Evolutionary conservation across 2,888 invertebrate genomes (phyloP), one percentile per base, ranked within the genome.

Genomic region (Amorpha juglandis): DNA sequence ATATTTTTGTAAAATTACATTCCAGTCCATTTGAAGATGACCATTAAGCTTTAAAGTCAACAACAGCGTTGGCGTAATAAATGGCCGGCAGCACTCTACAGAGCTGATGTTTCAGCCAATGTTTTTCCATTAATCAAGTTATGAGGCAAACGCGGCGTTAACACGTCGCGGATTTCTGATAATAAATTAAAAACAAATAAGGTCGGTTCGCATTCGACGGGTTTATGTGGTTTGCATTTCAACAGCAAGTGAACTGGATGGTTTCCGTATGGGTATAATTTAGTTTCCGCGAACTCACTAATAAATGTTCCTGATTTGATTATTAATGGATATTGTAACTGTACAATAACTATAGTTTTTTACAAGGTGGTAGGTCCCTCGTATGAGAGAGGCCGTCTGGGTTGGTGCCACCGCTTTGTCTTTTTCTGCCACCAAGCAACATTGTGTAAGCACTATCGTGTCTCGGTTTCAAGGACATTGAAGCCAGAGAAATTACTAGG

Each of bases 51-150:
- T 42, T 50, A 9, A 52, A 33, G 27, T 42, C 58, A 58, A 58
- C 19, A 58, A 9, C 55, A 55, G 16, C 19, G 6, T 12, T 6
- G 16, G 38, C 19, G 12, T 58, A 58, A 58, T 42, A 42, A 58
- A 42, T 58, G 55, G 38, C 55, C 38, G 16, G 1, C 11, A 16
- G 12, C 6, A 42, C 42, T 58, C 55, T 33, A 64, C 33, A 64
- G 45, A 45, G 33, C 51, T 14, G 35, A 50, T 47, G 6, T 67
- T 65, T 45, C 55, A 42, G 63, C 64, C 63, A 42, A 55, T 58
- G 75, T 81, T 78, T 75, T 77, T 73, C 72, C 74, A 76, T 80
- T 77, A 77, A 81, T 78, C 75, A 78, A 81, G 78, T 81, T 74
- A 78, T 74, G 71, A 67, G 64, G 68, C 70, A 68, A 72, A 68